phyloP scores from a whole-genome alignment of 2,888 invertebrate species.

The Trisateles emortualis region DNA sequence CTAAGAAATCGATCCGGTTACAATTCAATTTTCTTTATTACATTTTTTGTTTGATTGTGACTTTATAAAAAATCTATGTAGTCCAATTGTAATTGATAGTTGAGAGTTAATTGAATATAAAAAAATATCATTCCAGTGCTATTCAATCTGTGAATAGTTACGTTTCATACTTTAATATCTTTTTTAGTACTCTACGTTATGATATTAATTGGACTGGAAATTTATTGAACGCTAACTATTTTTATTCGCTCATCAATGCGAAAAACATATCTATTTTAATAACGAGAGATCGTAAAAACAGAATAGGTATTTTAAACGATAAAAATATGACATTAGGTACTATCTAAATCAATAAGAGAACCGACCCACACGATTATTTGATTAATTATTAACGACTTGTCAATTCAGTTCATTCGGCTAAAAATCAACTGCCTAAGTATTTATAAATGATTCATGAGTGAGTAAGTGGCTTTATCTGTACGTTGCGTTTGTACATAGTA shows the following conservation, averaged over 20 bases:
- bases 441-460: slow-evolving; percentile 40
- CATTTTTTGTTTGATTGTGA: slow-evolving; percentile 22
- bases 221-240: background rate
- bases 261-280: slow-evolving; percentile 1
- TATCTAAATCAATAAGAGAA: background rate
- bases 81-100: slow-evolving; percentile 46
- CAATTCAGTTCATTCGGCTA: background rate
- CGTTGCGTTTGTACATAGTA: slow-evolving; percentile 27
- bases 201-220: slow-evolving; percentile 8
- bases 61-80: slow-evolving; percentile 34
- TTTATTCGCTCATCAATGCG: slow-evolving; percentile 1
- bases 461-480: slow-evolving; percentile 41
- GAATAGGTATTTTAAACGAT: background rate
- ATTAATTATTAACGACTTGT: background rate
- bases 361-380: background rate
- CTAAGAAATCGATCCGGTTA: slow-evolving; percentile 25
- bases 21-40: slow-evolving; percentile 21
- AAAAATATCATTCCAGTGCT: slow-evolving; percentile 24
- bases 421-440: background rate
- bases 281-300: background rate
- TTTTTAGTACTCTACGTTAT: slow-evolving; percentile 1
- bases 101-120: slow-evolving; percentile 42
- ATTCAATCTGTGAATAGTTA: slow-evolving; percentile 5
- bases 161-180: background rate
- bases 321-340: background rate